phyloP scores from a whole-genome alignment of 2,888 invertebrate species.

The Drosophila kuntzei region DNA sequence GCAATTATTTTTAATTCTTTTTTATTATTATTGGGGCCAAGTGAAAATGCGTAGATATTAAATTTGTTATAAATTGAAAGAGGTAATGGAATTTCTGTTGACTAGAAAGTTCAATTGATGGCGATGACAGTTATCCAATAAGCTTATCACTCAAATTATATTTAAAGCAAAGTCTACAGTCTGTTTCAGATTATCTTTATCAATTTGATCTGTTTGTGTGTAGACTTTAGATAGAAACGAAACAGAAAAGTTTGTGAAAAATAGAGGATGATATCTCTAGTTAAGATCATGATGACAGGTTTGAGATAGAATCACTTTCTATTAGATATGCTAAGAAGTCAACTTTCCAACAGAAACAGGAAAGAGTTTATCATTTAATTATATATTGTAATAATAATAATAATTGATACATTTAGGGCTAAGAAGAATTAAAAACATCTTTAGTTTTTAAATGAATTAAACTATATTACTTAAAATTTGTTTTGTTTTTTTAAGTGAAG shows the following conservation, averaged over 20 bases:
- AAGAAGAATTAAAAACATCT: too few species aligned
- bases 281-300: neutral
- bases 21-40: slow-evolving; percentile 18
- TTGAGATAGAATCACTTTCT: neutral
- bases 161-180: neutral
- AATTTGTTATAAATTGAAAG: slow-evolving; percentile 28
- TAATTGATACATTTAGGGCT: too few species aligned
- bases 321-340: too few species aligned
- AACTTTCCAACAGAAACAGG: too few species aligned
- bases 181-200: neutral
- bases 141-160: neutral
- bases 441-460: too few species aligned
- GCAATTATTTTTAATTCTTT: slow-evolving; percentile 29
- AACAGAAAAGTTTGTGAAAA: neutral
- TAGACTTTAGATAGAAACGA: neutral
- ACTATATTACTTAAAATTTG: too few species aligned
- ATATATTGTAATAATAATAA: too few species aligned
- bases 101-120: slow-evolving; percentile 28
- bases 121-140: slow-evolving; percentile 12
- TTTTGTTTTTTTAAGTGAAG: too few species aligned
- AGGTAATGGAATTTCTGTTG: slow-evolving; percentile 6
- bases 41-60: slow-evolving; percentile 35
- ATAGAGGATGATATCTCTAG: neutral
- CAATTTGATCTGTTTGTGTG: neutral
- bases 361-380: too few species aligned